Conservation (phyloP, 2,113 vertebrate species). For the Seriola aureovittata region DNA sequence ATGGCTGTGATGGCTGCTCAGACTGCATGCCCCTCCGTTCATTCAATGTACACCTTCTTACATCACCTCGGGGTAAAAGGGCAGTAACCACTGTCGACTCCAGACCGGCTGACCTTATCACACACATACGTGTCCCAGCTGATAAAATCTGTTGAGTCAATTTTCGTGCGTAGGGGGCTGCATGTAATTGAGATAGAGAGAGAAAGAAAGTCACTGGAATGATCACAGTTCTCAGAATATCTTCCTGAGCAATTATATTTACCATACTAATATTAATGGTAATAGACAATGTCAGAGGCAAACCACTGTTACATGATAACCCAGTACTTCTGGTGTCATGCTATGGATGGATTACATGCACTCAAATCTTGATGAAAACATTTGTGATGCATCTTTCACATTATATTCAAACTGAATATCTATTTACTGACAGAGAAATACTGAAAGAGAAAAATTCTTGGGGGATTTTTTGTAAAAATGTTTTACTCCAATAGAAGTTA, state of each 20-base stretch:
- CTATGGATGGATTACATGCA: neutral
- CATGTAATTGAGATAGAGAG: neutral
- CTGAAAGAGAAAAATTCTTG: too few relatives aligned
- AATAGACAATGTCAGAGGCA: neutral
- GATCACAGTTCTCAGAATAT: neutral
- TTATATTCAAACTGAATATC: neutral
- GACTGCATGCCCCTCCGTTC: slow-evolving; percentile 6
- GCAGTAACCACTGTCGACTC: slow-evolving; percentile 21
- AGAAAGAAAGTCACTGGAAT: neutral
- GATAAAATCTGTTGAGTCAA: slow-evolving; percentile 25
- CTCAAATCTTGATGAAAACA: neutral
- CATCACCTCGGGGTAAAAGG: slow-evolving; percentile 63
- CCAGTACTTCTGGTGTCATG: neutral
- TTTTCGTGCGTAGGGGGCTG: neutral
- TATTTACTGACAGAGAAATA: too few relatives aligned
- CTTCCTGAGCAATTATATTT: neutral
- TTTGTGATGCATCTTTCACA: neutral
- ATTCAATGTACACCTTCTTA: slow-evolving; percentile 46
- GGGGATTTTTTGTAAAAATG: too few relatives aligned
- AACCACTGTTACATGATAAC: neutral
- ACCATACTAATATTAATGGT: neutral
- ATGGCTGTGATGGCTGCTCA: slow-evolving; percentile 40
- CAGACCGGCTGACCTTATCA: slow-evolving; percentile 39
- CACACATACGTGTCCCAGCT: slow-evolving; percentile 20
- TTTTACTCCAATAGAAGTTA: too few relatives aligned